These are phyloP conservation scores for human (Homo sapiens) DNA, from an alignment of 2,113 vertebrate species.

Conservation along the genomic window DNA sequence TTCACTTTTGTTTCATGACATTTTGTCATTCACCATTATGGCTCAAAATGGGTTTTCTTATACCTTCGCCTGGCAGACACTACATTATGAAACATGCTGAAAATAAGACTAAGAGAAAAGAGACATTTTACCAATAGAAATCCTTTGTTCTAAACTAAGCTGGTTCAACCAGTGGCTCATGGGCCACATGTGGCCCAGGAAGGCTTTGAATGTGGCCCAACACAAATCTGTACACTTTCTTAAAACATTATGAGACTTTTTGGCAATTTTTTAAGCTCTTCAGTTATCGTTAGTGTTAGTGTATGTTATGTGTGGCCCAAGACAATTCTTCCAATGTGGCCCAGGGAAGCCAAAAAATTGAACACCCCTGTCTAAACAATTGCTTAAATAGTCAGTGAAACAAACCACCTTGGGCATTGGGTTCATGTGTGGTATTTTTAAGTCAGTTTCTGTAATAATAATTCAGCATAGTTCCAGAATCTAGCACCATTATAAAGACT, in stretches of 20 bases:
- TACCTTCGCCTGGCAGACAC: conserved; percentile 49
- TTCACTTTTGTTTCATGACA: conserved; percentile 67
- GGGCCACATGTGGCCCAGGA: no score
- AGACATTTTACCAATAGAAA: neutral
- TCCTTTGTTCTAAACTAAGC: conserved; percentile 13
- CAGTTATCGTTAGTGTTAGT: no score
- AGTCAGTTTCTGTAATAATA: neutral
- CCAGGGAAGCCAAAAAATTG: no score
- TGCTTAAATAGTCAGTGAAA: neutral
- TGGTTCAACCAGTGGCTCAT: no score
- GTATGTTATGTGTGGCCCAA: no score
- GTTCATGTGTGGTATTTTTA: neutral
- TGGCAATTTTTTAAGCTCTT: no score
- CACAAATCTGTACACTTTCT: no score
- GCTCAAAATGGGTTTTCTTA: conserved; percentile 39
- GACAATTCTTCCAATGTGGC: no score
- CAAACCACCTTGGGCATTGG: neutral
- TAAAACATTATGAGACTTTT: no score
- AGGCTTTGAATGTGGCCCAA: no score
- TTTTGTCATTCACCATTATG: conserved; percentile 57
- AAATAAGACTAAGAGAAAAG: conserved; percentile 46
- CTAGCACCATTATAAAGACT: neutral
- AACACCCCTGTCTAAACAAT: neutral
- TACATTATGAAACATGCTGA: conserved; percentile 42
- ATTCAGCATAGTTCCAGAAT: neutral